phyloP scores from a whole-genome alignment of 1,140 invertebrate genomes.

The Drosophila subpulchrella region DNA sequence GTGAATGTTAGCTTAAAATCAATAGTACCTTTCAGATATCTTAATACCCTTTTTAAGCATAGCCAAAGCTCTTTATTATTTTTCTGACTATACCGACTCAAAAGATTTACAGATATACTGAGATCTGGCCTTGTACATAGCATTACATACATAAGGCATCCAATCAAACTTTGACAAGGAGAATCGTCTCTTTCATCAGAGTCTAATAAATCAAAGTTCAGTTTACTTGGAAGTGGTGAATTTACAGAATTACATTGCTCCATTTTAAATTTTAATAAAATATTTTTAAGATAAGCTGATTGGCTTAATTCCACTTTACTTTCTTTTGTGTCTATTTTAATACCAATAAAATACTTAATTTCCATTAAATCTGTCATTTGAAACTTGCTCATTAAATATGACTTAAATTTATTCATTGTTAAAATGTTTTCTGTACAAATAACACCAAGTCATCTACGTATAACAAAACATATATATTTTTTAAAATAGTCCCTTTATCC shows the following conservation, averaged over 20 bases:
- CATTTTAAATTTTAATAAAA: not conserved
- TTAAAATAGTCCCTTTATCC: slow-evolving; percentile 2
- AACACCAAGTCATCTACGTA: slow-evolving; percentile 7
- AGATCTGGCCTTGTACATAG: slow-evolving; percentile 1
- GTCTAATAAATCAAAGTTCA: slow-evolving; percentile 1
- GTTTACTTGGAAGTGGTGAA: not conserved
- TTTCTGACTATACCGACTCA: not conserved
- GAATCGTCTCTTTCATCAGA: not conserved
- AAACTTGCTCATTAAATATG: not conserved
- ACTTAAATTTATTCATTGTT: slow-evolving; percentile 3
- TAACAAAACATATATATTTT: slow-evolving; percentile 4
- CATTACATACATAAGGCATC: not conserved
- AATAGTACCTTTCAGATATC: no score
- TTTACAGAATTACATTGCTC: not conserved
- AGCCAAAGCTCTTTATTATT: not conserved
- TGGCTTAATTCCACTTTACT: not conserved
- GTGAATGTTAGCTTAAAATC: not conserved
- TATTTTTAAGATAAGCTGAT: not conserved
- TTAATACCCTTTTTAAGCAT: not conserved
- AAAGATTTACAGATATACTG: not conserved
- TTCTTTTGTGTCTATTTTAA: not conserved
- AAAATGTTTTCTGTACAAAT: not conserved
- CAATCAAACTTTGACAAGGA: not conserved
- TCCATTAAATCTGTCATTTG: slow-evolving; percentile 7
- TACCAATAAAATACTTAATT: slow-evolving; percentile 1